Base-by-base conservation (phyloP, 1,140 invertebrate genomes). In the Venustaconcha ellipsiformis region DNA sequence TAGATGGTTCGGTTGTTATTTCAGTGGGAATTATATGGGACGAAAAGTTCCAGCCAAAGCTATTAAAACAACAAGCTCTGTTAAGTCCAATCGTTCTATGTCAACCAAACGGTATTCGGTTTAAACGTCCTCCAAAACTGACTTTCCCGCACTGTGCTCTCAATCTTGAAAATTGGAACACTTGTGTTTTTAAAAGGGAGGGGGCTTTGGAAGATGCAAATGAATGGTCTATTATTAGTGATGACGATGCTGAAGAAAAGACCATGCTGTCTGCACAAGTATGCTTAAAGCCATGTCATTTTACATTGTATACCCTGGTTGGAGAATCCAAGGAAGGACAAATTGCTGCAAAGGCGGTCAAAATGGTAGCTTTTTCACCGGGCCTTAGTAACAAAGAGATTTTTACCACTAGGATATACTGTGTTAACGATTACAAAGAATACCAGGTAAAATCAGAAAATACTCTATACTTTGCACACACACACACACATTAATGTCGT, bases 21-120 rank as follows among this genome's bases (percentile, higher is more conserved):
- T 58, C 74, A 55, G 14, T 76, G 15, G 74, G 74, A 15, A 26
- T 71, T 14, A 6, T 76, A 12, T 76, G 68, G 74, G 69, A 76
- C 18, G 68, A 76, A 64, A 37, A 60, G 55, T 66, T 70, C 23
- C 15, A 20, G 15, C 74, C 74, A n/a, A 18, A 60, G 13, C 55
- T 76, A 4, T 48, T 63, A 48, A 70, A 59, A 48, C 70, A 67
- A 37, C 68, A 76, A 59, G n/a, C 60, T 2, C 26, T 76, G 20
- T 48, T 76, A 66, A 76, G 74, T 71, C 74, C 74, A 55, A 18
- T 76, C 0, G 63, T 76, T 20, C 60, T 76, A 20, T 76, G 74
- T 60, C 74, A 76, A 48, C 74, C 74, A 13, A 58, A 14, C 18
- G 74, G 74, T 57, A 15, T 71, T 13, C 56, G 65, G 23, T 76